Evolutionary conservation across 2,113 vertebrate genomes (phyloP).

Genomic region (Rhinolophus sinicus): DNA sequence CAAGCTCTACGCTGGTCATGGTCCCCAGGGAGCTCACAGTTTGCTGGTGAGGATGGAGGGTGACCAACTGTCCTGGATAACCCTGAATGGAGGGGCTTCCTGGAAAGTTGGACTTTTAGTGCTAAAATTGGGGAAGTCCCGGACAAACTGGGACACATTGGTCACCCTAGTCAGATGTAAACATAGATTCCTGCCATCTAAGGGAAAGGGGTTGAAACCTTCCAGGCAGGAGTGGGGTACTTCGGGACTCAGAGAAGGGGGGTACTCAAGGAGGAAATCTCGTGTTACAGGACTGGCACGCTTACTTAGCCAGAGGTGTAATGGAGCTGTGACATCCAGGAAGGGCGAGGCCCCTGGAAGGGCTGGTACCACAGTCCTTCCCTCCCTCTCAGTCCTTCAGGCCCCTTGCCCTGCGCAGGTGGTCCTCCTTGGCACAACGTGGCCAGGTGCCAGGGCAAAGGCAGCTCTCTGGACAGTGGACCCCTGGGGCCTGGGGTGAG

Average conservation of each 20-base stretch:
- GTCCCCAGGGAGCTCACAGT: not conserved
- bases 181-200: not conserved
- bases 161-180: not conserved
- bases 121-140: not conserved
- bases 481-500: not conserved
- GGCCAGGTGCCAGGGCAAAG: not conserved
- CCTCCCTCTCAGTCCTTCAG: not conserved
- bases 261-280: not conserved
- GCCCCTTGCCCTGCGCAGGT: accelerated
- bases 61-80: not conserved
- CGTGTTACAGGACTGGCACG: accelerated
- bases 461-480: not conserved
- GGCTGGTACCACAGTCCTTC: not conserved
- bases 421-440: not conserved
- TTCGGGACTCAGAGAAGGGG: no score
- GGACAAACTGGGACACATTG: not conserved
- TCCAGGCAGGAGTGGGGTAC: no score
- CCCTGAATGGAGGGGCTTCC: not conserved
- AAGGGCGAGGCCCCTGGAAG: not conserved
- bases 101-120: not conserved
- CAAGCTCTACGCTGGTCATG: not conserved
- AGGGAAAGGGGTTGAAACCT: not conserved
- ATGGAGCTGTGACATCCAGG: not conserved
- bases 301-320: not conserved
- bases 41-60: not conserved